Base-by-base conservation (phyloP, 2,797 vertebrate genomes). In the Atherinosoma microstoma region DNA sequence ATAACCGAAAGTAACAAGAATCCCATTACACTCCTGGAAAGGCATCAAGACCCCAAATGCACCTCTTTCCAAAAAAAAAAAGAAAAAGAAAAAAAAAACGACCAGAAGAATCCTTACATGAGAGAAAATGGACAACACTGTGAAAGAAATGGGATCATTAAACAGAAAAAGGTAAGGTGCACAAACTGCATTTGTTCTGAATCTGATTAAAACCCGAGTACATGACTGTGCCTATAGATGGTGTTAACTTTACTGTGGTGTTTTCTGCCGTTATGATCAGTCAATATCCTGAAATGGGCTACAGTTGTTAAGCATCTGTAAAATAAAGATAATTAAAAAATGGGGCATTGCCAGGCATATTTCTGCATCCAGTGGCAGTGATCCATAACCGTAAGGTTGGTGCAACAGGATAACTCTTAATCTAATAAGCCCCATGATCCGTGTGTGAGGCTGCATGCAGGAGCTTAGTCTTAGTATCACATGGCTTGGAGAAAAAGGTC, bases 1-100 rank as follows among this genome's bases (percentile, higher is more conserved):
- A 96, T 96, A 96, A 96, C 95, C 95, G 95, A 96, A 96, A 96
- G 95, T 96, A 96, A 96, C 95, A 96, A 97, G 95, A 86, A 86
- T 86, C 84, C 84, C 84, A 86, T 86, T 94, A 94, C 93, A 92
- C 93, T 92, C 94, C 94, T 95, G 92, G 81, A 94, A 94, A 93
- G 94, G 95, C 93, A 90, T 90, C 76, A 91, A 90, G 91, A 92
- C 79, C 89, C 90, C 85, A 80, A 60, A 71, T 30, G 58, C 57
- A 1, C 62, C 49, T 58, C 51, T 74, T 24, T 56, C 20, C 47
- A 67, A 64, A 57, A 8, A 20, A 69, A 38, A 51, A 51, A 12
- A 24, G 11, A 36, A 27, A 27, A 51, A 27, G 24, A 47, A 30
- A 10, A n/a, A 10, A n/a, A 53, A 32, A 70, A 22, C 24, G 24